Conservation (phyloP, 1,140 invertebrate species). For the Trichomalopsis sarcophagae region DNA sequence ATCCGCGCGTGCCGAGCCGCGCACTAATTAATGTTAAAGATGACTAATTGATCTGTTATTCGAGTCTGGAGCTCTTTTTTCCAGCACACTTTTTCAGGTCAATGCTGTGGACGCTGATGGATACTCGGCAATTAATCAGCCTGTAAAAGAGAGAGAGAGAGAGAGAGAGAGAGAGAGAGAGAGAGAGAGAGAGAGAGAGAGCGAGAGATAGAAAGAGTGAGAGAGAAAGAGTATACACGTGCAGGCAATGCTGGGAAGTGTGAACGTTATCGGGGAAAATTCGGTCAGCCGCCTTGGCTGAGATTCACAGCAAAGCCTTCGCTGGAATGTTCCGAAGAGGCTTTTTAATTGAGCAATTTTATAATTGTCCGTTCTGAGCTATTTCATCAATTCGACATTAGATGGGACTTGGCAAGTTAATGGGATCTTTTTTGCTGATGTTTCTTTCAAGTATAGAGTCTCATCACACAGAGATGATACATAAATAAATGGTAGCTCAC, state of each 20-base stretch:
- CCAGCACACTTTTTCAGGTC: slow-evolving; percentile 45
- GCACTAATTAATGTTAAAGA: slow-evolving; percentile 55
- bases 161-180: neutral
- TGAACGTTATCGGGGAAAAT: neutral
- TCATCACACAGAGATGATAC: no score
- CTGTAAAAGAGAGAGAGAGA: neutral
- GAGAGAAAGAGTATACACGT: neutral
- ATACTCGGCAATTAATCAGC: slow-evolving; percentile 53
- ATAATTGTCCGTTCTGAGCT: no score
- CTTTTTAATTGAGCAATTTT: no score
- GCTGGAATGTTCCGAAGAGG: no score
- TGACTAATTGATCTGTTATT: slow-evolving; percentile 55
- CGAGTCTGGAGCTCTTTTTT: slow-evolving; percentile 26
- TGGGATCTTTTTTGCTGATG: no score
- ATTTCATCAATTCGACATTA: no score
- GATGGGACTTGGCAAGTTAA: no score
- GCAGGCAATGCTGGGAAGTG: neutral
- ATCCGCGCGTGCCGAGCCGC: slow-evolving; percentile 42
- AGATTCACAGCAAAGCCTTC: no score
- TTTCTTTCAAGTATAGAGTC: no score
- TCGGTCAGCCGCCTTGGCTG: neutral
- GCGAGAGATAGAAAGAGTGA: neutral
- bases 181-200: neutral
- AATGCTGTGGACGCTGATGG: slow-evolving; percentile 23
- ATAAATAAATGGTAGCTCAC: no score